These are phyloP conservation scores for Malaclemys terrapin DNA, from an alignment of 2,113 vertebrate genomes.

Conservation along the genomic window DNA sequence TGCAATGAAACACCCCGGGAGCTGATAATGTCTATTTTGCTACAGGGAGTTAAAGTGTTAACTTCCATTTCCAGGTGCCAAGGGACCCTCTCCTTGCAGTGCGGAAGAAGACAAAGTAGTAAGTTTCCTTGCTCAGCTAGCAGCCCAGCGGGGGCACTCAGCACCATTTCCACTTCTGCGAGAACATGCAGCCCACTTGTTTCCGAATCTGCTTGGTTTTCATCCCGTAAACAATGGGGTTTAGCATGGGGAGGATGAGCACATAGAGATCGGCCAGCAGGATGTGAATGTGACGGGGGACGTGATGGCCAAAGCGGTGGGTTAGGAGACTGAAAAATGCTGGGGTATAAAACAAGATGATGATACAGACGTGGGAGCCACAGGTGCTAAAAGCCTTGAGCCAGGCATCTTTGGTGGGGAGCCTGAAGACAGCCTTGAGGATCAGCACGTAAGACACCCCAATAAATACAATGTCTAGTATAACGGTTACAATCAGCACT, in stretches of 20 bases:
- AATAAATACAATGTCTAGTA: conserved; percentile 35
- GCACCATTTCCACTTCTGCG: too few relatives aligned
- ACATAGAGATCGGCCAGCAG: conserved; percentile 10
- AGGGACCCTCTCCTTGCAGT: too few relatives aligned
- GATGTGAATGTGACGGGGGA: neutral
- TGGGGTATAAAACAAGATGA: conserved; percentile 30
- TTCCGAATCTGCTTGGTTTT: neutral
- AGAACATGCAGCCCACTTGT: too few relatives aligned
- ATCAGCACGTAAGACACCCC: conserved; percentile 42
- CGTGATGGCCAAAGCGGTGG: neutral
- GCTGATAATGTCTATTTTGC: too few relatives aligned
- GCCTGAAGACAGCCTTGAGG: conserved; percentile 5
- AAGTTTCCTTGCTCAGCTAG: too few relatives aligned
- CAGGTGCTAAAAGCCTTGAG: conserved; percentile 23
- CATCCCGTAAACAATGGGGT: neutral
- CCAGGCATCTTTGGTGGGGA: neutral
- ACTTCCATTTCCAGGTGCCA: too few relatives aligned
- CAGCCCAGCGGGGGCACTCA: too few relatives aligned
- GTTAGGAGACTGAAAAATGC: conserved; percentile 11
- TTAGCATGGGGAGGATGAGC: conserved; percentile 1
- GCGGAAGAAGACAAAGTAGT: too few relatives aligned
- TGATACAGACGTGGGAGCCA: conserved; percentile 1
- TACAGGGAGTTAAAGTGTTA: too few relatives aligned
- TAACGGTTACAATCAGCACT: conserved; percentile 33
- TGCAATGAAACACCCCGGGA: too few relatives aligned